Conservation (phyloP, 2,888 invertebrate genomes). For the Ganaspis brasiliensis region DNA sequence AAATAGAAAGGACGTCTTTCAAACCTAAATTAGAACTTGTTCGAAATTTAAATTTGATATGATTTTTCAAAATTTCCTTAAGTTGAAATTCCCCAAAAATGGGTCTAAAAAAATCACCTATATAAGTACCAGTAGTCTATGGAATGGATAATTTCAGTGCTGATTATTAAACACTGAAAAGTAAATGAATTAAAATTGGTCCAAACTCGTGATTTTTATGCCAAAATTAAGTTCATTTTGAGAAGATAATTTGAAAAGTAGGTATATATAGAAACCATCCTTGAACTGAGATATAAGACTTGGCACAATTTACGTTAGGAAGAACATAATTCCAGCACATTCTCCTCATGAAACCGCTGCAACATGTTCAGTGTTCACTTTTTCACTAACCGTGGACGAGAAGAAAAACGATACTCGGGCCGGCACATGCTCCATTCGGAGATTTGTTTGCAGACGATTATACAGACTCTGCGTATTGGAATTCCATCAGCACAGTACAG, state of each 20-base stretch:
- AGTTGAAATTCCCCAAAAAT: too few species aligned
- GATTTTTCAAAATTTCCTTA: too few species aligned
- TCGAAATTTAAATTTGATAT: too few species aligned
- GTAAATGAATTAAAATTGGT: too few species aligned
- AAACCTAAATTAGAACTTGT: neutral
- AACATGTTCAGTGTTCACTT: constrained; percentile 41
- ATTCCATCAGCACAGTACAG: constrained; percentile 29
- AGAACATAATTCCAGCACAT: constrained; percentile 22
- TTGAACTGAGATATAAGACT: constrained; percentile 32
- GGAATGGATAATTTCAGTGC: too few species aligned
- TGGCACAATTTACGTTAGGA: constrained; percentile 31
- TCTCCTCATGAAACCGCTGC: constrained; percentile 34
- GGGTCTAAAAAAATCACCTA: too few species aligned
- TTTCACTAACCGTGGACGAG: constrained; percentile 27
- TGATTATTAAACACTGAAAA: too few species aligned
- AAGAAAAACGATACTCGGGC: constrained; percentile 29
- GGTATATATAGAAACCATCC: constrained; percentile 1
- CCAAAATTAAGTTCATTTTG: too few species aligned
- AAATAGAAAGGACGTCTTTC: neutral
- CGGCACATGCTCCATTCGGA: constrained; percentile 37
- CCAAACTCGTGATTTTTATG: too few species aligned
- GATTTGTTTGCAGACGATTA: constrained; percentile 43
- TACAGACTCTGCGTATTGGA: constrained; percentile 34
- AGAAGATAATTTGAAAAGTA: neutral
- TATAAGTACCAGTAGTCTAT: too few species aligned